A percentile compares a stretch with the other conserved stretches of the same genome.
phyloP scores from a whole-genome alignment of 1,140 invertebrate species.

The Drosophila varians region DNA sequence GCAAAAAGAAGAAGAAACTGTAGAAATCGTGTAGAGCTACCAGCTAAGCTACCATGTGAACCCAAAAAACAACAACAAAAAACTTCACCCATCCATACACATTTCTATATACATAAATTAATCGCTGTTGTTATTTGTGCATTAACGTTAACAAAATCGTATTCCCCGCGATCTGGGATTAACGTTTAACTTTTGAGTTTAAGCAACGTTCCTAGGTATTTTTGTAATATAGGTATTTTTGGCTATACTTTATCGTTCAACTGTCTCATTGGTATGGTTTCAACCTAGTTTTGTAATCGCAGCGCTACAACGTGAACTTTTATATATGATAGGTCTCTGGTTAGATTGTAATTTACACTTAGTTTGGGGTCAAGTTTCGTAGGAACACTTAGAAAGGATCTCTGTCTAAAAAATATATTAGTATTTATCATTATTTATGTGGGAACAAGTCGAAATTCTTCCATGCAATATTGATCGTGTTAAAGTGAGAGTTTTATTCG shows the following conservation, averaged over 20 bases:
- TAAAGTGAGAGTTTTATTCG: conserved; percentile 5
- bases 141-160: conserved; percentile 49
- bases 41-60: conserved; percentile 30
- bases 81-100: conserved; percentile 13
- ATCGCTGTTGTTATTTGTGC: conserved; percentile 72
- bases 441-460: too few species aligned
- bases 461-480: conserved; percentile 12
- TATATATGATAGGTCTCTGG: conserved; percentile 40
- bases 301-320: conserved; percentile 77
- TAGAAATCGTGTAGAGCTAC: conserved; percentile 27
- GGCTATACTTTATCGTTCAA: conserved; percentile 22
- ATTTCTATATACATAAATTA: conserved; percentile 33
- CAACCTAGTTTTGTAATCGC: conserved; percentile 22
- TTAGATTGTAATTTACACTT: conserved; percentile 14
- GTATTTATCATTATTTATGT: too few species aligned
- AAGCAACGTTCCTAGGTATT: conserved; percentile 66
- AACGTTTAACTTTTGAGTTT: neutral
- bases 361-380: conserved; percentile 1
- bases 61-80: conserved; percentile 10
- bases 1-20: conserved; percentile 72
- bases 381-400: conserved; percentile 48
- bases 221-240: conserved; percentile 22
- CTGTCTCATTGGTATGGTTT: conserved; percentile 32
- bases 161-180: conserved; percentile 4
- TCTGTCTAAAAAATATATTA: conserved; percentile 25